Evolutionary conservation across 2,113 vertebrate genomes (phyloP).

Genomic region (Epinephelus moara): DNA sequence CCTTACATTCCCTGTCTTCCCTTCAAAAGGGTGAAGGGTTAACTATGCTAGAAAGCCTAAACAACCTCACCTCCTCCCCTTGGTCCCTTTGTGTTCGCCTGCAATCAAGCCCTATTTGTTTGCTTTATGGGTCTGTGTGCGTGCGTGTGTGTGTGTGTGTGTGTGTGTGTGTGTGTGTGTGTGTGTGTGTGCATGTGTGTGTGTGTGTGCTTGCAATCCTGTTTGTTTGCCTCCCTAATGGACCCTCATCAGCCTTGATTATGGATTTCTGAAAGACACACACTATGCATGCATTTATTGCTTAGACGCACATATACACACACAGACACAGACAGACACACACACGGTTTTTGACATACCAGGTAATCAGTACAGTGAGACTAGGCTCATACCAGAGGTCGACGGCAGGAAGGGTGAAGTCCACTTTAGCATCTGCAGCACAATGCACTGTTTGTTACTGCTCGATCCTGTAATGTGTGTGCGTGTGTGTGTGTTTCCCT

Average conservation of each 20-base stretch:
- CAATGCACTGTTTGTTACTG: conserved; percentile 72
- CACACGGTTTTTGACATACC: conserved; percentile 40
- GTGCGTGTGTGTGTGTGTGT: conserved; percentile 21
- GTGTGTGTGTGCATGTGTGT: conserved; percentile 10
- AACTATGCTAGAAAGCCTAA: conserved; percentile 62
- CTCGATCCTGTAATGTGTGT: conserved; percentile 7
- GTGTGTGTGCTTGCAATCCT: conserved; percentile 25
- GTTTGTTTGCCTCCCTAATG: conserved; percentile 46
- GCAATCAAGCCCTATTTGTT: conserved; percentile 75
- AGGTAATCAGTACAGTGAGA: conserved; percentile 75
- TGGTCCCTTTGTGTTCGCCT: conserved; percentile 56
- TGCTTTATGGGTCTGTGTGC: conserved; percentile 58
- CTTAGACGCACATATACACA: neutral
- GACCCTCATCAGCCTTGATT: conserved; percentile 45
- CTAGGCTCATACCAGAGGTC: conserved; percentile 59
- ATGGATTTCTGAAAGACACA: conserved; percentile 48
- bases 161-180: conserved; percentile 21
- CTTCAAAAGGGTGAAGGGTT: conserved; percentile 62
- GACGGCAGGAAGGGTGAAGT: conserved; percentile 78
- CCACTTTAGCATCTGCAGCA: conserved; percentile 66
- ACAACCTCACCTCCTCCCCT: conserved; percentile 62
- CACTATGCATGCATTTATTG: conserved; percentile 14
- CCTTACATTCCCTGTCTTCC: conserved; percentile 70
- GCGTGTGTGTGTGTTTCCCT: conserved; percentile 28
- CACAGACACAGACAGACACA: conserved; percentile 15